Conservation (phyloP, 2,113 vertebrate species). For the Actinemys pallida region DNA sequence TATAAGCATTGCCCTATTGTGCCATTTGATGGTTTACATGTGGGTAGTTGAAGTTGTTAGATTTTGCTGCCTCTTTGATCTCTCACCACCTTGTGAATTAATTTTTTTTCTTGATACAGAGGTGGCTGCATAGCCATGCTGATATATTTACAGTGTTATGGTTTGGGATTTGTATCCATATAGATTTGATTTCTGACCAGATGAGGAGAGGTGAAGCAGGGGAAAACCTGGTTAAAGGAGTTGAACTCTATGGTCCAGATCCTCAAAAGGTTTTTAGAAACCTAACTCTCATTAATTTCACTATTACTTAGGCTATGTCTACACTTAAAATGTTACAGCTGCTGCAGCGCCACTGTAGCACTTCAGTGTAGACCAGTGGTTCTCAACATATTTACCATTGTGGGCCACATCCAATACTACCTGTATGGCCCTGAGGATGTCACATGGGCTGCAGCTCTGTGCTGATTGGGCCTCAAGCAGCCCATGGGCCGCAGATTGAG, state of each 20-base stretch:
- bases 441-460: too few relatives aligned
- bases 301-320: too few relatives aligned
- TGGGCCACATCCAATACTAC: too few relatives aligned
- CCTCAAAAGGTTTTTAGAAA: too few relatives aligned
- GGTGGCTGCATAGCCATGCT: not conserved
- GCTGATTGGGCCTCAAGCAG: too few relatives aligned
- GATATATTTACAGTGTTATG: not conserved
- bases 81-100: not conserved
- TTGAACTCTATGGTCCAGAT: not conserved
- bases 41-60: not conserved
- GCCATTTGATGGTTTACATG: not conserved
- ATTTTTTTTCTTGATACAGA: not conserved
- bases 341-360: too few relatives aligned
- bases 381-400: too few relatives aligned
- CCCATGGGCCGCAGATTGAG: too few relatives aligned
- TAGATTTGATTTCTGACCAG: not conserved
- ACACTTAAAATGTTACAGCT: too few relatives aligned
- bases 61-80: not conserved
- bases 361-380: too few relatives aligned
- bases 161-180: not conserved
- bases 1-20: not conserved
- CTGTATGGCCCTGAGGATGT: too few relatives aligned
- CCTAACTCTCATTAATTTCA: too few relatives aligned
- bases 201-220: not conserved
- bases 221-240: not conserved